phyloP scores from a whole-genome alignment of 1,140 invertebrate genomes.

The Drosophila pectinifera region DNA sequence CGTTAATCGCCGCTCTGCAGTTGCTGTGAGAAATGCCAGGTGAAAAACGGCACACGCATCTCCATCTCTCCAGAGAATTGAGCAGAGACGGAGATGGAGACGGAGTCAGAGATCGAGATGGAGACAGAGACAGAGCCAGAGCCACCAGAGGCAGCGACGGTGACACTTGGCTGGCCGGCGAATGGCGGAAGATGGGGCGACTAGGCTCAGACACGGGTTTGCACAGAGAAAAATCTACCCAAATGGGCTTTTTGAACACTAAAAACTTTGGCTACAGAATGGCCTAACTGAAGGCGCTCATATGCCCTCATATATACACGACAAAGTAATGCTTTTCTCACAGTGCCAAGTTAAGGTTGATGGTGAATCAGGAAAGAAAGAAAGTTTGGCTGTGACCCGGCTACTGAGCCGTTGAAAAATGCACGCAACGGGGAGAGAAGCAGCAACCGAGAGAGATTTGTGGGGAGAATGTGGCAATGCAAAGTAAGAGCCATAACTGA shows the following conservation, averaged over 20 bases:
- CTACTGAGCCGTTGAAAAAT: constrained; percentile 78
- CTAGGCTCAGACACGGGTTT: constrained; percentile 50
- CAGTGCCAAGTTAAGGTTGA: constrained; percentile 42
- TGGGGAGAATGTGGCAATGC: constrained; percentile 63
- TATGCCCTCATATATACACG: background rate
- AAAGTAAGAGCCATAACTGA: constrained; percentile 76
- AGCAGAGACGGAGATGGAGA: background rate
- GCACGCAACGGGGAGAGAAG: constrained; percentile 46
- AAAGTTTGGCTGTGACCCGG: constrained; percentile 76
- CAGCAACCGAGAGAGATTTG: constrained; percentile 25
- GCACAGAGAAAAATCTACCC: background rate
- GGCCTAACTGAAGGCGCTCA: background rate
- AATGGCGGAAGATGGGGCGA: constrained; percentile 64
- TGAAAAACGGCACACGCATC: constrained; percentile 47
- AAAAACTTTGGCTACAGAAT: background rate
- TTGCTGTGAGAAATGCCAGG: constrained; percentile 43
- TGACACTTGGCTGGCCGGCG: constrained; percentile 63
- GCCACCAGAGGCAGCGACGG: constrained; percentile 34
- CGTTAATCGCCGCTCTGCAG: constrained; percentile 60
- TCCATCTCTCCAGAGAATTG: constrained; percentile 43
- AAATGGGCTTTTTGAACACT: too few species aligned
- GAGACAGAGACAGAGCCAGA: constrained; percentile 37
- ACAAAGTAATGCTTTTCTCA: background rate
- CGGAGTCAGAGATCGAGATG: constrained; percentile 1
- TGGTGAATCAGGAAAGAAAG: constrained; percentile 56